Percentiles rank a stretch among this genome's conserved stretches.
Evolutionary conservation across 2,113 vertebrate species (phyloP).

Genomic region (Prionailurus viverrinus): DNA sequence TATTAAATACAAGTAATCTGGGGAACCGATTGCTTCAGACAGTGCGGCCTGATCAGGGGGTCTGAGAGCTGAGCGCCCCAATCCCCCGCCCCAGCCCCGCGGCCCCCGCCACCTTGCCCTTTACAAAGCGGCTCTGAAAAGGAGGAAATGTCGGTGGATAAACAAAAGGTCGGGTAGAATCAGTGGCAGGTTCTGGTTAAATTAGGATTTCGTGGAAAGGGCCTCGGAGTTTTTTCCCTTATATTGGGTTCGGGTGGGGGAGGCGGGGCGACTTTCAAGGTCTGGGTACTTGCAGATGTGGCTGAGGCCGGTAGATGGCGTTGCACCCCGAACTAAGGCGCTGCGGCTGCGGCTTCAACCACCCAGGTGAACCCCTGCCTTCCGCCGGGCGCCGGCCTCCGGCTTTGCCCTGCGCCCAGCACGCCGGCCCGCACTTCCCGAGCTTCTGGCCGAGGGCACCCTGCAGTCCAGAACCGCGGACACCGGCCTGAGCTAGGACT

Average conservation of each 20-base stretch:
- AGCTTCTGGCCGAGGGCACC: not conserved
- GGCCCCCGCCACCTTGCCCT: conserved; percentile 43
- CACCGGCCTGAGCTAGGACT: not conserved
- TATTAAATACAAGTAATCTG: conserved; percentile 99
- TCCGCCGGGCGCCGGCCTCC: not conserved
- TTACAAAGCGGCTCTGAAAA: conserved; percentile 84
- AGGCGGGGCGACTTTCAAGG: conserved; percentile 16
- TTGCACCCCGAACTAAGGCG: conserved; percentile 85
- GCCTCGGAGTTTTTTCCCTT: conserved; percentile 65
- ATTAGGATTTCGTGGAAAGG: conserved; percentile 83
- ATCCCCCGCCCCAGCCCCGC: not conserved
- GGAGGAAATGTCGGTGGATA: conserved; percentile 87
- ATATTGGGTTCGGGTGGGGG: conserved; percentile 32
- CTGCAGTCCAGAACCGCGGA: not conserved
- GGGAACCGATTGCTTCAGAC: conserved; percentile 95
- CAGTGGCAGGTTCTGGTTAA: conserved; percentile 82
- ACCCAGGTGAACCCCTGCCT: conserved; percentile 61
- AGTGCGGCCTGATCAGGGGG: conserved; percentile 90
- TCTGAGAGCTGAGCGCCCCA: conserved; percentile 83
- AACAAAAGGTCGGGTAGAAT: conserved; percentile 87
- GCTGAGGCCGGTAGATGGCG: conserved; percentile 90
- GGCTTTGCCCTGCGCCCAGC: not conserved
- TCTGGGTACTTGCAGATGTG: not conserved
- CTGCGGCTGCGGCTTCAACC: not conserved
- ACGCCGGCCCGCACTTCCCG: not conserved